A percentile compares a stretch with the other conserved stretches of the same genome.
These are phyloP conservation scores for Limnephilus marmoratus DNA, from an alignment of 2,888 invertebrate species.

Conservation along the genomic window DNA sequence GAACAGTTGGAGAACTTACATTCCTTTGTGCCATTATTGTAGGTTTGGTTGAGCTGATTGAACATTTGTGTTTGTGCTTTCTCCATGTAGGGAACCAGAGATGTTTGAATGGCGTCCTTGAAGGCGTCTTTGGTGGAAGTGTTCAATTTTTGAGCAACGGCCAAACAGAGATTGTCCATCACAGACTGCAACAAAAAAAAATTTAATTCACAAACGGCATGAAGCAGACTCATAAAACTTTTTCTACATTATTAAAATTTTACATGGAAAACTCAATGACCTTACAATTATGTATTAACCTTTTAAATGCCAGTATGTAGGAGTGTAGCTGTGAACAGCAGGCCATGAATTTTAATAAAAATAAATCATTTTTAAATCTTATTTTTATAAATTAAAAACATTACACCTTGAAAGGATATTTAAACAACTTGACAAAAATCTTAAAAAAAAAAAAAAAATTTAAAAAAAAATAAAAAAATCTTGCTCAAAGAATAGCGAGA, in stretches of 20 bases:
- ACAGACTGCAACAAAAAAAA: conserved; percentile 78
- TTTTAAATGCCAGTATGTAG: too few species aligned
- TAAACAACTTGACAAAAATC: too few species aligned
- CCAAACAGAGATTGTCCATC: conserved; percentile 84
- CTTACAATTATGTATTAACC: neutral
- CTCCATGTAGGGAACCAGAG: conserved; percentile 91
- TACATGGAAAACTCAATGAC: neutral
- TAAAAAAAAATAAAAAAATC: too few species aligned
- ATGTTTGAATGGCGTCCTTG: conserved; percentile 85
- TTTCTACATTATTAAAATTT: conserved; percentile 12
- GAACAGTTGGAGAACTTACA: conserved; percentile 77
- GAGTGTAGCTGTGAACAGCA: too few species aligned
- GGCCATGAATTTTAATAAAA: too few species aligned
- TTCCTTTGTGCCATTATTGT: conserved; percentile 92
- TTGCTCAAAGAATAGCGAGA: too few species aligned
- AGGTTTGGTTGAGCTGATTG: conserved; percentile 91
- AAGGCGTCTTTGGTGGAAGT: conserved; percentile 87
- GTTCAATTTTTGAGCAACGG: conserved; percentile 83
- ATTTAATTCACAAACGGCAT: neutral
- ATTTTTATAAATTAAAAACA: too few species aligned
- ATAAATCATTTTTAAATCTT: too few species aligned
- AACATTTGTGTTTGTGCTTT: conserved; percentile 92
- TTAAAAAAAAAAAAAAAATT: too few species aligned
- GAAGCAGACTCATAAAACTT: conserved; percentile 34
- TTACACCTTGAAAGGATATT: too few species aligned